A percentile compares a stretch with the other conserved stretches of the same genome.
phyloP scores from a whole-genome alignment of 2,113 vertebrate genomes.

The Podarcis raffonei region DNA sequence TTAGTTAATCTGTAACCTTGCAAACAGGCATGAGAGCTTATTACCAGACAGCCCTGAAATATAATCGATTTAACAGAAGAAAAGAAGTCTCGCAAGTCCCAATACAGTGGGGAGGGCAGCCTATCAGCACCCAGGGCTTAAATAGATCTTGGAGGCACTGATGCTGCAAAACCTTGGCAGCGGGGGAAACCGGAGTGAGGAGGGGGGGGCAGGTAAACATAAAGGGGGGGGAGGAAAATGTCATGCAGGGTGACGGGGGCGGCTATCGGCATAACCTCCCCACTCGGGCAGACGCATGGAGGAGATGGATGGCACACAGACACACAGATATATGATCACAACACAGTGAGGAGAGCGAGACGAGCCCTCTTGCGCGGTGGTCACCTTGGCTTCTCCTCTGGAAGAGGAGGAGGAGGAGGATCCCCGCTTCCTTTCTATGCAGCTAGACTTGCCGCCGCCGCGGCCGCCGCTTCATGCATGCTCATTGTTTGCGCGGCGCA shows the following conservation, averaged over 20 bases:
- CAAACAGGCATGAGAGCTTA: not conserved
- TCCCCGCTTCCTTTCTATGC: slow-evolving; percentile 31
- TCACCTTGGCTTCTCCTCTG: slow-evolving; percentile 43
- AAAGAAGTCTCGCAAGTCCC: not conserved
- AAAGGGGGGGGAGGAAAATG: not conserved
- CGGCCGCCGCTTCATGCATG: not conserved
- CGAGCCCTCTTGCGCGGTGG: not conserved
- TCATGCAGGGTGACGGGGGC: slow-evolving; percentile 15
- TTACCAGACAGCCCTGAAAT: no score
- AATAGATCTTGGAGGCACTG: not conserved
- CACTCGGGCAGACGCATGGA: not conserved
- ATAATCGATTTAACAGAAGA: not conserved
- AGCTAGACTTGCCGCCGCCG: not conserved
- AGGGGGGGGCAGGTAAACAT: not conserved
- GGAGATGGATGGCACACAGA: not conserved
- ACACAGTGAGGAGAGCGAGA: not conserved
- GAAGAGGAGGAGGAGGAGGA: not conserved
- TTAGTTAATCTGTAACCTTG: not conserved
- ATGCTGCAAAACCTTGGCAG: not conserved
- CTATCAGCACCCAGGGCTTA: not conserved
- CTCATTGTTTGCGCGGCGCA: slow-evolving; percentile 24
- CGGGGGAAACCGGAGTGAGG: not conserved
- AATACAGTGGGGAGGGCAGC: not conserved
- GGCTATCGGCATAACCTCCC: not conserved
- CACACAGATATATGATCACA: not conserved